Evolutionary conservation across 64 coral and sea anemone genomes (phyloP), one percentile per base, ranked within the genome.

Genomic region (Astreopora myriophthalma): DNA sequence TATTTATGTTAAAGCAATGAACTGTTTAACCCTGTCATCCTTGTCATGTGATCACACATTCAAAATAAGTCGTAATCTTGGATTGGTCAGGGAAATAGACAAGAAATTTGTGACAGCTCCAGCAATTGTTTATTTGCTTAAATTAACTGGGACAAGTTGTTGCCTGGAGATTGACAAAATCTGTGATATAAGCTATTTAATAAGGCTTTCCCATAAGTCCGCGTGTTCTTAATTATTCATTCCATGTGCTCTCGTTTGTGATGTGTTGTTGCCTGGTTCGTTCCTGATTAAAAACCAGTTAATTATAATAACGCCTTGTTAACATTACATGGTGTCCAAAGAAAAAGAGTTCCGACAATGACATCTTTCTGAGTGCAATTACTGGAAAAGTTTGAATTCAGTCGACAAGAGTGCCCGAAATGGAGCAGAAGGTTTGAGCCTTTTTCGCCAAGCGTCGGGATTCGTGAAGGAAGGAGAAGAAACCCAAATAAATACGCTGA

Each of bases 31-130:
- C 28, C 17, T 51, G 24, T 76, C 60, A 22, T 31, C 29, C 66
- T 72, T 93, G 58, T 78, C 85, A 19, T 90, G 88, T 14, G 88
- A 90, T 22, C 88, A 90, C 63, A 81, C 88, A 0, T 90, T 90
- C 23, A 90, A 81, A 34, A 73, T 90, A 2, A 90, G 88, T 19
- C 75, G 76, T 28, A 71, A 90, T 58, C 36, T 90, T 19, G 76
- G 88, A 1, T 63, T 77, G 20, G 66, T 77, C 37, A 79, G 88
- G 64, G 42, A 51, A 16, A 79, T 33, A 8, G 88, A 90, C 20
- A 79, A 81, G 1, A 71, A 27, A 28, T 90, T 90, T 71, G 61
- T 90, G 3, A 70, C 64, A 90, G 19, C 72, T 90, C n/a, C 14
- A 71, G 11, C 75, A 90, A 14, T 51, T 90, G 5, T 90, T 78